Evolutionary conservation across 2,797 vertebrate genomes (phyloP).

Genomic region (Myotis vivesi): DNA sequence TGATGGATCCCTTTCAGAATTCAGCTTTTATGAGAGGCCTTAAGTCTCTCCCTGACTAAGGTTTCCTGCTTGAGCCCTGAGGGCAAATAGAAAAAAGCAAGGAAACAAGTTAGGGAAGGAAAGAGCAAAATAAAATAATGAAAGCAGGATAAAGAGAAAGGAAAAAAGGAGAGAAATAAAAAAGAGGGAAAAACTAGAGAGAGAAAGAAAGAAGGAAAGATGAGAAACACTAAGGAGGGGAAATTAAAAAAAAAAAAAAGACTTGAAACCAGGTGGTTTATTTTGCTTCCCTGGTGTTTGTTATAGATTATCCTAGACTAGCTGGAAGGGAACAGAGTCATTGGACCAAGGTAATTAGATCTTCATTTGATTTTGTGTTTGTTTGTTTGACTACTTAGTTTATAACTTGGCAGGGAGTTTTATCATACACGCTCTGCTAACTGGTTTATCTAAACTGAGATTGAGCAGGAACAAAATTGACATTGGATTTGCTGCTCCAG

Average conservation of each 20-base stretch:
- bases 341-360: slow-evolving; percentile 63
- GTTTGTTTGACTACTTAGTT: slow-evolving; percentile 62
- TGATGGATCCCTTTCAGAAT: background rate
- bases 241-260: background rate
- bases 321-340: background rate
- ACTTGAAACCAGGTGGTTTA: slow-evolving; percentile 30
- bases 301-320: background rate
- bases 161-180: background rate
- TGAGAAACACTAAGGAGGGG: background rate
- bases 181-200: background rate
- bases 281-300: background rate
- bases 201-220: background rate
- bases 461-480: slow-evolving; percentile 29
- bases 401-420: slow-evolving; percentile 56
- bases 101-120: background rate
- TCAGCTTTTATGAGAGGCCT: background rate
- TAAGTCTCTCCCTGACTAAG: background rate
- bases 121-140: background rate
- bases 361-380: slow-evolving; percentile 42
- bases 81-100: background rate
- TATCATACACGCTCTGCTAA: background rate
- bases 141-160: background rate
- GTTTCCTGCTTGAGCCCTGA: background rate
- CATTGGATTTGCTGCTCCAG: slow-evolving; percentile 37
- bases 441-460: slow-evolving; percentile 60